Evolutionary conservation across 2,888 invertebrate species (phyloP).

Genomic region (Chrysotoxum bicinctum): DNA sequence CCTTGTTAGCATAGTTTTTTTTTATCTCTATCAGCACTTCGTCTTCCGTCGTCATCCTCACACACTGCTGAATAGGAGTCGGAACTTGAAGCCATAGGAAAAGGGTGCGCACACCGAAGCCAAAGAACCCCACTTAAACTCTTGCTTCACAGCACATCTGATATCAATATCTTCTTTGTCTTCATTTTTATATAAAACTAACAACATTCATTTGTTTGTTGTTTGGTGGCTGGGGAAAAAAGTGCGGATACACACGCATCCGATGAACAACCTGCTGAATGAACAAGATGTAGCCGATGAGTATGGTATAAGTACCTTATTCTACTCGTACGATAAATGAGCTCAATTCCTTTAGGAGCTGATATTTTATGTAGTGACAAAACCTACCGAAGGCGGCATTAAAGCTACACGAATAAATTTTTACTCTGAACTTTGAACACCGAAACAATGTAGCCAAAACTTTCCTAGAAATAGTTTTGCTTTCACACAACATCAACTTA

Average conservation of each 20-base stretch:
- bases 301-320: neutral
- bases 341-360: neutral
- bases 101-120: neutral
- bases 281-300: neutral
- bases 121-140: neutral
- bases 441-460: too few species aligned
- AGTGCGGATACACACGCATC: neutral
- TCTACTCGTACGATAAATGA: neutral
- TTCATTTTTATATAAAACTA: too few species aligned
- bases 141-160: too few species aligned
- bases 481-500: too few species aligned
- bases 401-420: neutral
- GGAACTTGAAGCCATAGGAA: neutral
- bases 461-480: too few species aligned
- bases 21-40: neutral
- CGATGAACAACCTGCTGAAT: neutral
- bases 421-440: too few species aligned
- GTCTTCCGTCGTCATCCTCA: neutral
- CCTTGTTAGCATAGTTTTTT: neutral
- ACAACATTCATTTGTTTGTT: neutral
- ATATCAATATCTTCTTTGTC: too few species aligned
- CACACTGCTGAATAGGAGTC: neutral
- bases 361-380: neutral
- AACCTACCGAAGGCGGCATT: neutral
- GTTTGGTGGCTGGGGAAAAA: neutral